Evolutionary conservation across 2,888 invertebrate species (phyloP), one percentile per base, ranked within the genome.

Genomic region (Caradrina clavipalpis): DNA sequence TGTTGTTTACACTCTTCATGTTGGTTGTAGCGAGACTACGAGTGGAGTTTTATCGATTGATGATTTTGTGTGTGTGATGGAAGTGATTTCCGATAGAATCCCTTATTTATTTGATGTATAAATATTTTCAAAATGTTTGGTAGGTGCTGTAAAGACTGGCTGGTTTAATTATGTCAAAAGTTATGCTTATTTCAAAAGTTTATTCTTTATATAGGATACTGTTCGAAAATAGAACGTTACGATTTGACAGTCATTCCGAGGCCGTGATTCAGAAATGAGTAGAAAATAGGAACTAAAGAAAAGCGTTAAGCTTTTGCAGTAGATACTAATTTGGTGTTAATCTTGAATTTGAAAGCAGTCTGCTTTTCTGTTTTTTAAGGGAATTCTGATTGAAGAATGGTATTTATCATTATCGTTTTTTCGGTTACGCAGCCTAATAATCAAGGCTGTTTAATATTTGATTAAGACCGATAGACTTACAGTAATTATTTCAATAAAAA

Each of bases 1-100:
- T 94, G 91, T 88, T 90, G 91, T 92, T 92, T 91, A 88, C 76
- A 76, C 71, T 74, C 42, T 77, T 67, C 72, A 64, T 63, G 78
- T 73, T 72, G 49, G 45, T 15, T 15, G 45, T 45, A 58, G 47
- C 26, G 50, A 67, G 60, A 55, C 31, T 56, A 39, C n/a, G 42
- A 45, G 22, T 61, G 53, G 51, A 69, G 21, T 47, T 49, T 31
- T 50, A 57, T 26, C 42, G n/a, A 66, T 70, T 15, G 39, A 69
- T 61, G n/a, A 45, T 35, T 65, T 56, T 21, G n/a, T 54, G 11
- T 35, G 53, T 45, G 45, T 60, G 42, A 7, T 67, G 56, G 62
- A 64, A 72, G 57, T 50, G 39, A 47, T 76, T 60, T 68, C 53
- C 19, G 35, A 72, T 53, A 10, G 21, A 47, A 17, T 53, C 56